A percentile compares a stretch with the other conserved stretches of the same genome.
phyloP scores from a whole-genome alignment of 1,140 invertebrate genomes.

The Drosophila erecta region DNA sequence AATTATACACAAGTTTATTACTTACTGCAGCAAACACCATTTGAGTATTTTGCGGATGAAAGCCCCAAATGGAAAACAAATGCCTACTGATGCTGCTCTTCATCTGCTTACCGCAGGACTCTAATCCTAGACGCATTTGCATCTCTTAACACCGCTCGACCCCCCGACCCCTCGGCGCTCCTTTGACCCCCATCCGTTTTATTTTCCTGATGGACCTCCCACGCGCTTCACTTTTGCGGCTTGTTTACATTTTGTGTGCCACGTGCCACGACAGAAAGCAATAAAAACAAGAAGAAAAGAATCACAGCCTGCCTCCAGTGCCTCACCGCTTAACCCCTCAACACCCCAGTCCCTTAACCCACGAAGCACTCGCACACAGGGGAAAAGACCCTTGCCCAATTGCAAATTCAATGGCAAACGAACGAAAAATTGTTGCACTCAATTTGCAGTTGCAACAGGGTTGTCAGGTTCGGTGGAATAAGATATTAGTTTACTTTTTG shows the following conservation, averaged over 20 bases:
- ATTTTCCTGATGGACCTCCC: conserved; percentile 40
- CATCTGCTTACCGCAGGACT: conserved; percentile 19
- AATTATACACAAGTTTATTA: too few species aligned
- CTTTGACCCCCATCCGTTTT: background rate
- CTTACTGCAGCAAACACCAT: too few species aligned
- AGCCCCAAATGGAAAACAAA: background rate
- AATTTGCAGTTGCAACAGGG: conserved; percentile 32
- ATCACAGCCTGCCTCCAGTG: conserved; percentile 24
- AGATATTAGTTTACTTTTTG: too few species aligned
- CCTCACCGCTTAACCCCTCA: conserved; percentile 21
- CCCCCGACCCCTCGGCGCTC: background rate
- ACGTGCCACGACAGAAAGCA: conserved; percentile 63
- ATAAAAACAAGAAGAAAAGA: conserved; percentile 56
- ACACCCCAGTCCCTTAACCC: background rate
- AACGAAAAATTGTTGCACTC: conserved; percentile 33
- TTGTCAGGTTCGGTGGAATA: background rate
- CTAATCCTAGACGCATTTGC: conserved; percentile 48
- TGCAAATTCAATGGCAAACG: conserved; percentile 34
- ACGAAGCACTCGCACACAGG: background rate
- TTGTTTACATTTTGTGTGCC: conserved; percentile 77
- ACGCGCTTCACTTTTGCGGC: conserved; percentile 54
- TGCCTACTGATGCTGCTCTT: conserved; percentile 2
- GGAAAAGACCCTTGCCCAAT: conserved; percentile 25
- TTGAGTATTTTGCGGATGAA: background rate
- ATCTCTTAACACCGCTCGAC: conserved; percentile 2